Conservation (phyloP, 2,888 invertebrate species). For the Druceiella hillmani region DNA sequence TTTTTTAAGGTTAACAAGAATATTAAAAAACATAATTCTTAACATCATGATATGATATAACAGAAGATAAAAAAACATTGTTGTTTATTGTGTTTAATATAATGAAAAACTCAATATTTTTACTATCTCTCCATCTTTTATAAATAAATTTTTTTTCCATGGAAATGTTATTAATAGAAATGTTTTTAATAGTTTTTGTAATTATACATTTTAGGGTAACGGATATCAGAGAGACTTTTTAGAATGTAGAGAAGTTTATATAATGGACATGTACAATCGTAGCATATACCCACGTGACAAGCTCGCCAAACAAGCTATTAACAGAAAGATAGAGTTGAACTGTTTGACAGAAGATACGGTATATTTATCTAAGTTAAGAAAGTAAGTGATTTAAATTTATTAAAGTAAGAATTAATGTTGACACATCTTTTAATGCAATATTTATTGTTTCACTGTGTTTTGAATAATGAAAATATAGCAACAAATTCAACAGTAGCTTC, state of each 20-base stretch:
- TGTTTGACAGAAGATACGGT: conserved; percentile 56
- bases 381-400: conserved; percentile 49
- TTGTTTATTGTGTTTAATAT: too few relatives aligned
- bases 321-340: conserved; percentile 61
- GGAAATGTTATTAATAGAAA: neutral
- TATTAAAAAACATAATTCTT: too few relatives aligned
- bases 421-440: too few relatives aligned
- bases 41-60: too few relatives aligned
- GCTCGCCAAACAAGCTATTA: conserved; percentile 66
- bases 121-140: too few relatives aligned
- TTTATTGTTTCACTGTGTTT: conserved; percentile 1
- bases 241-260: conserved; percentile 67
- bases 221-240: conserved; percentile 81
- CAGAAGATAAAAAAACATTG: too few relatives aligned
- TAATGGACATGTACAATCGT: conserved; percentile 81
- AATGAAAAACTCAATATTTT: too few relatives aligned
- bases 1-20: too few relatives aligned
- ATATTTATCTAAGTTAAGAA: conserved; percentile 62
- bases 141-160: too few relatives aligned
- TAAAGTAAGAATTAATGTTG: too few relatives aligned
- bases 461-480: too few relatives aligned
- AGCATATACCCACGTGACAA: conserved; percentile 76
- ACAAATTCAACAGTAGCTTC: too few relatives aligned
- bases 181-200: neutral
- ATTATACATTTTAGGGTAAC: conserved; percentile 63